A percentile compares a stretch with the other conserved stretches of the same genome.
Evolutionary conservation across 2,113 vertebrate genomes (phyloP).

Genomic region (Dasyurus viverrinus): DNA sequence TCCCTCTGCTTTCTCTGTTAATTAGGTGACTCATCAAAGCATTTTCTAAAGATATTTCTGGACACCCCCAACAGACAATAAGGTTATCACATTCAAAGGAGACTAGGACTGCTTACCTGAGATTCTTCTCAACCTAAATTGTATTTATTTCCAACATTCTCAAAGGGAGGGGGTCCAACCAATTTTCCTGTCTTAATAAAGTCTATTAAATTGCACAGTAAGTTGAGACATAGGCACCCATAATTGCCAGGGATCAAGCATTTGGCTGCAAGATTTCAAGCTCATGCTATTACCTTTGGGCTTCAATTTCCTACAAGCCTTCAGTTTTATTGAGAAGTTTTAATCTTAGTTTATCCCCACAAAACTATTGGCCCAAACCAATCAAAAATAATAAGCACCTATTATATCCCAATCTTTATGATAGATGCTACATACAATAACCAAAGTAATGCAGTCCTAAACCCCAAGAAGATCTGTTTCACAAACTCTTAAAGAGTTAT

Average conservation of each 20-base stretch:
- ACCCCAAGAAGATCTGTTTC: neutral
- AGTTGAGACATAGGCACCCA: neutral
- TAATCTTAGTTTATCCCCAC: neutral
- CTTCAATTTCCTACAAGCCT: neutral
- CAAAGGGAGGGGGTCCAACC: neutral
- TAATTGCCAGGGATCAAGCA: neutral
- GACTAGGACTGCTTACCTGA: neutral
- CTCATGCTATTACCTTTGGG: neutral
- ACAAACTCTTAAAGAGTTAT: neutral
- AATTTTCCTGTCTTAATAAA: neutral
- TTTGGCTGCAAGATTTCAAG: neutral
- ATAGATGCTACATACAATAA: neutral
- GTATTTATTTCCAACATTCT: neutral
- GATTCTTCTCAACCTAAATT: neutral
- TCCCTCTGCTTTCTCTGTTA: conserved; percentile 44
- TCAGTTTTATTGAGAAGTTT: neutral
- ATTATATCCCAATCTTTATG: neutral
- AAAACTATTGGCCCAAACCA: neutral
- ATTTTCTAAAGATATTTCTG: neutral
- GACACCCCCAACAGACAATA: neutral
- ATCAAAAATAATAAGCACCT: neutral
- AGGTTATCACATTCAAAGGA: neutral
- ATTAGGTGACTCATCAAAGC: conserved; percentile 47
- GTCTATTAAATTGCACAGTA: neutral
- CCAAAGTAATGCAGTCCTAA: neutral